Conservation (phyloP, 2,797 vertebrate species). For the Pitangus sulphuratus region DNA sequence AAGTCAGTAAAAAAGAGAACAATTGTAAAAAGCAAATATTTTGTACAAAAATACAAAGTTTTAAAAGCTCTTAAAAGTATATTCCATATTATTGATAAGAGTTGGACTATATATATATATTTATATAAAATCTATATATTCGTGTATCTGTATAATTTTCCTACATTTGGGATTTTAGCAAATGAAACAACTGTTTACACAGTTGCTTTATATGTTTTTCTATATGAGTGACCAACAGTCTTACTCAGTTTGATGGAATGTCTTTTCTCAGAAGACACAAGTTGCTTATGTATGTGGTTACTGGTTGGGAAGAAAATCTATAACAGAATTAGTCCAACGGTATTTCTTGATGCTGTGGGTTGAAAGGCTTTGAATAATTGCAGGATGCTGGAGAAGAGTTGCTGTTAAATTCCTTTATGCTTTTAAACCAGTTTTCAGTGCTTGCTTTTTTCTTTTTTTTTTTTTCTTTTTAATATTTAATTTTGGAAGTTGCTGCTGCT, state of each 20-base stretch:
- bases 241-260: constrained; percentile 55
- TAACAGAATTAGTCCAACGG: constrained; percentile 63
- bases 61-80: constrained; percentile 85
- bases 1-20: constrained; percentile 71
- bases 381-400: constrained; percentile 34
- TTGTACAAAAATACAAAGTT: constrained; percentile 87
- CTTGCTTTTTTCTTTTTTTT: constrained; percentile 43
- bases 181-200: constrained; percentile 72
- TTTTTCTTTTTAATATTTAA: neutral
- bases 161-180: constrained; percentile 76
- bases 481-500: constrained; percentile 49
- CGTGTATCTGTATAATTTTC: constrained; percentile 75
- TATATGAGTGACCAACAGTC: constrained; percentile 56
- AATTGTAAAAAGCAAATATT: constrained; percentile 80
- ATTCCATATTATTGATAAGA: constrained; percentile 82
- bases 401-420: constrained; percentile 45
- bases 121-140: constrained; percentile 76
- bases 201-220: constrained; percentile 62
- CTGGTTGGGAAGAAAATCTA: constrained; percentile 59
- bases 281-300: constrained; percentile 49
- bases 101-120: constrained; percentile 81
- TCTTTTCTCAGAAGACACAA: constrained; percentile 57
- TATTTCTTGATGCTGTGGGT: constrained; percentile 38
- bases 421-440: constrained; percentile 71
- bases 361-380: constrained; percentile 57